Evolutionary conservation across 2,797 vertebrate genomes (phyloP).

Genomic region (Moxostoma hubbsi): DNA sequence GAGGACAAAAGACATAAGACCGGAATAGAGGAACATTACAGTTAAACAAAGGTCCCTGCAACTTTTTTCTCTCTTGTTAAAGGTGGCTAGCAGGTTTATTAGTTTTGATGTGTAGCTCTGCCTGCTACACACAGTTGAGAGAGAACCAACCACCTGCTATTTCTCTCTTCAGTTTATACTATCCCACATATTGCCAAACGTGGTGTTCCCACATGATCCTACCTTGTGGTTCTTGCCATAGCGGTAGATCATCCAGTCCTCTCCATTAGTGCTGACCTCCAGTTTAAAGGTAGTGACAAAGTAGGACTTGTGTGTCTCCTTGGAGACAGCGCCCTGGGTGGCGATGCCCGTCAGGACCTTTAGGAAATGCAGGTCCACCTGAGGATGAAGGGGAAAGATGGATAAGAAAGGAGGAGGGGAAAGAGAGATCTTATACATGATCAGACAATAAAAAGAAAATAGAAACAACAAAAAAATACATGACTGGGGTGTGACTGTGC

Average conservation of each 20-base stretch:
- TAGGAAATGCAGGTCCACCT: constrained; percentile 86
- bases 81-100: constrained; percentile 8
- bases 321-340: constrained; percentile 94
- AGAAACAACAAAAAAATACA: too few relatives aligned
- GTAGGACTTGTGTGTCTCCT: constrained; percentile 92
- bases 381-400: not conserved
- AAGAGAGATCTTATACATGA: not conserved
- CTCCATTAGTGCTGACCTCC: constrained; percentile 97
- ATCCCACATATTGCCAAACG: not conserved
- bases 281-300: constrained; percentile 93
- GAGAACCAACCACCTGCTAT: not conserved
- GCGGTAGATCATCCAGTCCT: constrained; percentile 99
- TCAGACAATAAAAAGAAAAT: not conserved
- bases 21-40: too few relatives aligned
- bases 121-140: not conserved
- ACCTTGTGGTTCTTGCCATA: constrained; percentile 60
- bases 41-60: not conserved
- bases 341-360: constrained; percentile 93
- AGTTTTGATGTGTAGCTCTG: not conserved
- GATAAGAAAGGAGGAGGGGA: not conserved
- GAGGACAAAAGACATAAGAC: too few relatives aligned
- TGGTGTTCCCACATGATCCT: not conserved
- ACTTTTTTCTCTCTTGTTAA: not conserved
- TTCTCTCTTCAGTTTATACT: not conserved
- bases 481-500: too few relatives aligned